Base-by-base conservation (phyloP, 2,797 vertebrate species). In the Helostoma temminkii region DNA sequence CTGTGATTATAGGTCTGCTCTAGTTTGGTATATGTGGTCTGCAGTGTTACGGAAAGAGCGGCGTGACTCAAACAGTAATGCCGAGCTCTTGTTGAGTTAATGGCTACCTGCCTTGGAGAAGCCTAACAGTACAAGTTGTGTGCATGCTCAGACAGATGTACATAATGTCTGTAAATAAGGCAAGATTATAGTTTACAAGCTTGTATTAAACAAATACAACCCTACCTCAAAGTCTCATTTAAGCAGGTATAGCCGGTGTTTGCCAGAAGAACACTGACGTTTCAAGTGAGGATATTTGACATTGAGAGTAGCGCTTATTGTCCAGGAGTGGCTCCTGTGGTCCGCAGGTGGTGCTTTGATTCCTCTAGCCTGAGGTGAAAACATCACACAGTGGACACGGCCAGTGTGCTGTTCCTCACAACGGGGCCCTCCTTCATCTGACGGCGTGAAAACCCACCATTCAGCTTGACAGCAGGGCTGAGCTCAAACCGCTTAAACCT, bases 281-380 rank as follows among this genome's bases (percentile, higher is more conserved):
- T 78, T 81, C 3, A 18, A 64, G 53, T 4, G 68, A 47, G 61
- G 62, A 10, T 67, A 16, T 76, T 68, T 83, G 79, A 87, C 74
- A 78, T 14, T 34, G 64, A 52, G 74, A 63, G 60, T 12, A 16
- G 56, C 4, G 49, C 76, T 84, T 77, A 78, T 71, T 68, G 79
- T 47, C 61, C 47, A n/a, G 74, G 52, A 79, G 74, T 12, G 49
- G 66, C 50, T 77, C 63, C 19, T 18, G 64, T 53, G 63, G 72
- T 83, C 81, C 56, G 46, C 81, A 79, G 83, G 85, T 77, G 86
- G 77, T 62, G 82, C 88, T 89, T 84, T 86, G 84, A 86, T 89
- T 71, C 70, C 46, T 58, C 11, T 65, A 24, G 83, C 87, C 84
- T 14, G 72, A 76, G 85, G 80, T 81, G 76, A 71, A 41, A 73